Base-by-base conservation (phyloP, 2,797 vertebrate species). In the Carcharodon carcharias region DNA sequence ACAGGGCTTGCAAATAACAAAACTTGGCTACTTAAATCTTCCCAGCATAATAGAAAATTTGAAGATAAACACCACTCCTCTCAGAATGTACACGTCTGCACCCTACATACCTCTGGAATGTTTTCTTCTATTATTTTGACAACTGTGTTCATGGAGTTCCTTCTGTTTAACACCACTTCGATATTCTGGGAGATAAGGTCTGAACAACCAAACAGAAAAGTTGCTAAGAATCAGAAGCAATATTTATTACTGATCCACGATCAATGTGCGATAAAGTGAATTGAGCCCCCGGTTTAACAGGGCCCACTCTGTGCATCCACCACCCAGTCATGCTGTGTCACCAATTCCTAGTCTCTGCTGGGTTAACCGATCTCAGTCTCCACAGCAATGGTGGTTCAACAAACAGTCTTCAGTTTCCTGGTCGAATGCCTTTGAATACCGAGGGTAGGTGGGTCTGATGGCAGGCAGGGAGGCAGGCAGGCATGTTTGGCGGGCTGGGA, bases 71-170 rank as follows among this genome's bases (percentile, higher is more conserved):
- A 28, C 11, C 8, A 3, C n/a, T 50, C 65, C 65, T 71, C 67
- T 45, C 23, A 21, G 23, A 54, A 12, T 95, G 4, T 54, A 69
- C 35, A 77, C 71, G 71, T 92, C 4, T 35, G 11, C 91, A 28
- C 11, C 18, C 50, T 95, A 69, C 77, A 97, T 97, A 99, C 99
- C 98, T 99, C 98, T 35, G 98, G 98, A 96, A 99, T 99, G 97
- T 99, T 99, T 96, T 99, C 98, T 97, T 98, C 98, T 80, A 99
- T 99, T 96, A 99, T 98, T 85, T 98, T 98, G 69, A 99, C 96
- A 93, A 99, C 97, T 5, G 98, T 98, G 5, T 97, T 97, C 98
- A 99, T 98, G 96, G 97, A 98, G 21, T 92, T 98, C 96, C 97
- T 98, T 65, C 98, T 98, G 96, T 97, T 99, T 96, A 99, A 97